Base-by-base conservation (phyloP, 2,888 invertebrate species). In the Netelia inedita region DNA sequence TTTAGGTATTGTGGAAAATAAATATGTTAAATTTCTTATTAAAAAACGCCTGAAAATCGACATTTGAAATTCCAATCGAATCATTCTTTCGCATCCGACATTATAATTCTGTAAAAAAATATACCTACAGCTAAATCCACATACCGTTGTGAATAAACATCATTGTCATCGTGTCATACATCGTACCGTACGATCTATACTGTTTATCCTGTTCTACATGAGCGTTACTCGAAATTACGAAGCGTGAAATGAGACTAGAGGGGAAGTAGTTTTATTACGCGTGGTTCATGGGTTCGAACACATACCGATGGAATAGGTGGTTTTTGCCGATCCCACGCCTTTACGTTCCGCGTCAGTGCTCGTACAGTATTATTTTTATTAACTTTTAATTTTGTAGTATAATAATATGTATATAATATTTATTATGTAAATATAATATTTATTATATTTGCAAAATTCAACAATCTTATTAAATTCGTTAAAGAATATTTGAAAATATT, bases 161-260 rank as follows among this genome's bases (percentile, higher is more conserved):
- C 57, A 78, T 78, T 59, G 35, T 78, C 41, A 5, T 63, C 75
- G 63, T 21, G 53, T 21, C 21, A 65, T 41, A 65, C 23, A 59
- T 10, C 28, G 46, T 63, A 16, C 63, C 79, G 14, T 66, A 66
- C 55, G 3, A 66, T 23, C 57, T 65, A 63, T 59, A 16, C 19
- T 53, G 59, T 61, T 71, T 73, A 35, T 16, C 50, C 82, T 43
- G 43, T 68, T 41, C 35, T 41, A 57, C 74, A 83, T 63, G 82
- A 83, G 86, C 88, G 88, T 89, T 89, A 87, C 82, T 79, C 73
- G 87, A 78, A 85, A 83, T 86, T 88, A 88, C 88, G 83, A 83
- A 88, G 85, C 89, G 88, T 89, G 89, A 89, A 89, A 89, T 79
- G 80, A 88, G 87, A 68, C 76, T 85, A 82, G 86, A 80, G 87